Conservation (phyloP, 2,113 vertebrate genomes). For the Grallaria varia region DNA sequence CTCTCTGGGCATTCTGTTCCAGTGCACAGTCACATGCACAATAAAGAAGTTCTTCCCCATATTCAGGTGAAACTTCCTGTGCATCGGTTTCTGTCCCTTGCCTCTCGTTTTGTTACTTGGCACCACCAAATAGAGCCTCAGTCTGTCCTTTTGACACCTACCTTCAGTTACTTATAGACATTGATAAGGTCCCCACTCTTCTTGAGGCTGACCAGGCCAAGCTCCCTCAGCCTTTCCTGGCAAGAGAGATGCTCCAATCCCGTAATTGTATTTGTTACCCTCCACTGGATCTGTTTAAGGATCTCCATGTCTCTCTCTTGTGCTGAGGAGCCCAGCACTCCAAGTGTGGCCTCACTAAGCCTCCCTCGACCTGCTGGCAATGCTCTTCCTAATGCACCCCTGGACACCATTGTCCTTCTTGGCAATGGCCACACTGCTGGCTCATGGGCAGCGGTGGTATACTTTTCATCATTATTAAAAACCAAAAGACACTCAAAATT, state of each 20-base stretch:
- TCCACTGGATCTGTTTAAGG: neutral
- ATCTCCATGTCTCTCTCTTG: neutral
- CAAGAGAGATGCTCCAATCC: neutral
- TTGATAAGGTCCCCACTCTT: neutral
- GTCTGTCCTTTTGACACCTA: neutral
- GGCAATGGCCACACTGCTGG: neutral
- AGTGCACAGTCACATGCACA: neutral
- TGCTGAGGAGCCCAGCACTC: neutral
- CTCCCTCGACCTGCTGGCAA: neutral
- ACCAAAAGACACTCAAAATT: neutral
- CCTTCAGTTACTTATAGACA: neutral
- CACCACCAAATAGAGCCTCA: neutral
- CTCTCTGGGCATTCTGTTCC: neutral
- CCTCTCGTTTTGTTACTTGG: neutral
- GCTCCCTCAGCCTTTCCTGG: neutral
- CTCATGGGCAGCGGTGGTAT: neutral
- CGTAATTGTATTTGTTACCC: fast-evolving
- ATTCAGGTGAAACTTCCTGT: neutral
- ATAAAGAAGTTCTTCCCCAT: neutral
- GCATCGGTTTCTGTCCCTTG: neutral
- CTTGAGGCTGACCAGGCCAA: neutral
- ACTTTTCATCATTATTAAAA: neutral
- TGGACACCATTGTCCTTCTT: fast-evolving
- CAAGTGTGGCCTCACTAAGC: neutral
- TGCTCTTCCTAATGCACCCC: neutral